A percentile compares a stretch with the other conserved stretches of the same genome.
These are phyloP conservation scores for Pseudococcus longispinus DNA, from an alignment of 2,888 invertebrate species.

Conservation along the genomic window DNA sequence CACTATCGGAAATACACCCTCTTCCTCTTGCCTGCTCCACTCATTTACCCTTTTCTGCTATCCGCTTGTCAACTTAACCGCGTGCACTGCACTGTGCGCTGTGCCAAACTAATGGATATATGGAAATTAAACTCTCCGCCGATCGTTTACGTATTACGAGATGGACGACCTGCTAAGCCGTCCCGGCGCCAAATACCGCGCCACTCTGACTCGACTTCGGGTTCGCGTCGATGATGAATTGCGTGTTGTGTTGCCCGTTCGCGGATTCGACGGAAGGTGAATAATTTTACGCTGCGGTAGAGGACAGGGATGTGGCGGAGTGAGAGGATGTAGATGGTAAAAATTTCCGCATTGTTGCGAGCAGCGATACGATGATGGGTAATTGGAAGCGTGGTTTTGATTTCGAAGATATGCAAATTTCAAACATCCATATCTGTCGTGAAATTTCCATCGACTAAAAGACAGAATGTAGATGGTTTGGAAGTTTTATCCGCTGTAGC, in stretches of 20 bases:
- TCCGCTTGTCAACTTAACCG: background rate
- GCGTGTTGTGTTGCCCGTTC: background rate
- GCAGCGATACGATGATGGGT: background rate
- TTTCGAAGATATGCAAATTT: background rate
- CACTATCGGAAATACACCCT: background rate
- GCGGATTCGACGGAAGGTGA: background rate
- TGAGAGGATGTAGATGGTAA: background rate
- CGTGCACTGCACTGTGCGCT: background rate
- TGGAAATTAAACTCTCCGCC: background rate
- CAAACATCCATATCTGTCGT: too few species aligned
- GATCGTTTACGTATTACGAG: background rate
- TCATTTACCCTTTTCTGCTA: background rate
- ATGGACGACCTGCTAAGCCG: constrained; percentile 6
- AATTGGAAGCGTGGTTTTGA: background rate
- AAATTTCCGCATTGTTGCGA: background rate
- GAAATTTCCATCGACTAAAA: too few species aligned
- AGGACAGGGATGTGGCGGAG: background rate
- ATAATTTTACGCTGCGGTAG: background rate
- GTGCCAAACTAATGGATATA: background rate
- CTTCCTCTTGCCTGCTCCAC: background rate
- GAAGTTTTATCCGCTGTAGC: too few species aligned
- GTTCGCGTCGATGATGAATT: background rate
- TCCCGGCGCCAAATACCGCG: background rate
- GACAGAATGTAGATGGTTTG: too few species aligned
- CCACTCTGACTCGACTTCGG: background rate